These are phyloP conservation scores for Patiria pectinifera DNA, from an alignment of 53 echinoderm and acorn worm genomes.

Conservation along the genomic window DNA sequence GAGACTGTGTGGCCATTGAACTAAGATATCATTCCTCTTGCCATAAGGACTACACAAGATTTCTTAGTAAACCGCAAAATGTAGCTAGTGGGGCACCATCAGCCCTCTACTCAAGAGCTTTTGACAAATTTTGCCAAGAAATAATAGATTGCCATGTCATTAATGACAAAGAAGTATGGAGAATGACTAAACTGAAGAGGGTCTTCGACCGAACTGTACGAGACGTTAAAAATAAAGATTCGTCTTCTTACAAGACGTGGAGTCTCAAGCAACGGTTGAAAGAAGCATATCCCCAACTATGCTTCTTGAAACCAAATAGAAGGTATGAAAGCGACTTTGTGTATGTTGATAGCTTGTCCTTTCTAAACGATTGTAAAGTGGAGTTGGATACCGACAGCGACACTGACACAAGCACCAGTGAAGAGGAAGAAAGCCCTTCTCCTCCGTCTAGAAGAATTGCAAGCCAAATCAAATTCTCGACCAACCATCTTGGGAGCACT, in stretches of 20 bases:
- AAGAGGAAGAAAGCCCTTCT: neutral
- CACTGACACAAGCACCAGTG: conserved; percentile 19
- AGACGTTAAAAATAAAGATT: conserved; percentile 59
- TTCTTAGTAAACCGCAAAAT: conserved; percentile 15
- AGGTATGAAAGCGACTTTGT: conserved; percentile 37
- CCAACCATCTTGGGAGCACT: neutral
- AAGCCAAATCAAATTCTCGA: neutral
- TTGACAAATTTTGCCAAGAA: conserved; percentile 55
- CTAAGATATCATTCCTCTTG: conserved; percentile 14
- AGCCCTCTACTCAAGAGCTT: conserved; percentile 4
- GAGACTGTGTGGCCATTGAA: conserved; percentile 49
- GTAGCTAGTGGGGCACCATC: conserved; percentile 21
- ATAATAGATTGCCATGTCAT: conserved; percentile 47
- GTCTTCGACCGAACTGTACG: conserved; percentile 21
- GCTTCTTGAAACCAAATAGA: conserved; percentile 34
- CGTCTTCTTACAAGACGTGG: conserved; percentile 29
- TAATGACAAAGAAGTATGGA: conserved; percentile 52
- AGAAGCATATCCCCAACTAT: conserved; percentile 27
- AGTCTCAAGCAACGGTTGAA: conserved; percentile 36
- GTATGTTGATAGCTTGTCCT: neutral
- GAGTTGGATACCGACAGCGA: neutral
- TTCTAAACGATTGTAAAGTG: conserved; percentile 9
- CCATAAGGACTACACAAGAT: conserved; percentile 8
- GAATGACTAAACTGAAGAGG: conserved; percentile 49
- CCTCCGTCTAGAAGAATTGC: neutral